Conservation (phyloP, 2,797 vertebrate genomes). For the Podargus strigoides region DNA sequence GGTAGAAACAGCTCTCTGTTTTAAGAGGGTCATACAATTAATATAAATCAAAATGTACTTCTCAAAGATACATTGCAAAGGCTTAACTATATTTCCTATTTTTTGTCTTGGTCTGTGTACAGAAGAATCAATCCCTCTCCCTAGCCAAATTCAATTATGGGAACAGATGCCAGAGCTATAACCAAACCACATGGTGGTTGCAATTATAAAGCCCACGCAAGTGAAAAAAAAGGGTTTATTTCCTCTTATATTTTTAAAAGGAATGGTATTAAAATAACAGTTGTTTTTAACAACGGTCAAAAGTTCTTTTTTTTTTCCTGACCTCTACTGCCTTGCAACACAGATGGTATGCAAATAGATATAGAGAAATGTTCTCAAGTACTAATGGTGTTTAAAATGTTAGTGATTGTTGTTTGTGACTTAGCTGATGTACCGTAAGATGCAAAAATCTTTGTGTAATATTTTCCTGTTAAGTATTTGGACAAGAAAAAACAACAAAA, state of each 20-base stretch:
- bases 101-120: not conserved
- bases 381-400: not conserved
- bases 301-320: not conserved
- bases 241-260: not conserved
- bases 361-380: not conserved
- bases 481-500: not conserved
- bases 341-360: not conserved
- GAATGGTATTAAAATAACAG: not conserved
- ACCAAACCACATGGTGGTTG: not conserved
- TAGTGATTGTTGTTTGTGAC: not conserved
- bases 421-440: not conserved
- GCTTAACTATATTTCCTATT: not conserved
- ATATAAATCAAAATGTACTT: not conserved
- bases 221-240: accelerated
- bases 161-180: not conserved
- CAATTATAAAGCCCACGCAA: not conserved
- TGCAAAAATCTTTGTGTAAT: not conserved
- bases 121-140: not conserved
- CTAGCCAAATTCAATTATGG: not conserved
- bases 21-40: not conserved
- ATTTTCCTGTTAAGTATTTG: not conserved
- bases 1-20: not conserved
- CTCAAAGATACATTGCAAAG: not conserved
- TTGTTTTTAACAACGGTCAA: not conserved
- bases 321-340: not conserved